Evolutionary conservation across 30 jellyfish, hydroid and myxozoan species (phyloP), one percentile per base, ranked within the genome.

Genomic region (Phacellophora camtschatica): DNA sequence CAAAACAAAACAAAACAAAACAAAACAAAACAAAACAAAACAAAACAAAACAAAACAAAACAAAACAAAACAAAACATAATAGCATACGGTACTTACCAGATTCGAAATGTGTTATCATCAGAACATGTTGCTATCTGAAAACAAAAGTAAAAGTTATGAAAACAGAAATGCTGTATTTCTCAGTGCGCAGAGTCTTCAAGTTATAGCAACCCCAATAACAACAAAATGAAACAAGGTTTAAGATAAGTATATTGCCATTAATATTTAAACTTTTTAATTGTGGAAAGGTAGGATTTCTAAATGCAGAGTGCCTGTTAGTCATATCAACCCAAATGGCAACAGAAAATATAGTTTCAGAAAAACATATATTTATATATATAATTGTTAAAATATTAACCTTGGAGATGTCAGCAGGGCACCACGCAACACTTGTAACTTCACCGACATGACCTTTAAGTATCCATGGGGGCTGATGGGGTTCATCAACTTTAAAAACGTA

Each of bases 361-460:
- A n/a, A n/a, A n/a, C n/a, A n/a, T n/a, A n/a, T n/a, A n/a, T n/a
- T n/a, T n/a, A n/a, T n/a, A n/a, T n/a, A n/a, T n/a, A n/a, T n/a
- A n/a, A n/a, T n/a, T n/a, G n/a, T n/a, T n/a, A n/a, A n/a, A 46
- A 46, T 46, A 28, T 28, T 37, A 74, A 94, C 99, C 96, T 94
- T 94, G 13, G 82, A 71, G 5, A 96, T 71, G 19, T 81, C 90
- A 31, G 94, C 29, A 3, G 96, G 99, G 25, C 97, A 94, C 99
- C 99, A 94, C 33, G 96, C 78, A 49, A 94, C 97, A 64, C 99
- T 94, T 22, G 99, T 94, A 24, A 94, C 99, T 54, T 94, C 99
- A 5, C 97, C 97, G 15, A 49, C 80, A 74, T 94, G 99, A 3
- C 99, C 99, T 82, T 94, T 81, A 77, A 94, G 86, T 11, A 88